phyloP scores from a whole-genome alignment of 2,888 invertebrate species.

The Sclerodermus sp. region DNA sequence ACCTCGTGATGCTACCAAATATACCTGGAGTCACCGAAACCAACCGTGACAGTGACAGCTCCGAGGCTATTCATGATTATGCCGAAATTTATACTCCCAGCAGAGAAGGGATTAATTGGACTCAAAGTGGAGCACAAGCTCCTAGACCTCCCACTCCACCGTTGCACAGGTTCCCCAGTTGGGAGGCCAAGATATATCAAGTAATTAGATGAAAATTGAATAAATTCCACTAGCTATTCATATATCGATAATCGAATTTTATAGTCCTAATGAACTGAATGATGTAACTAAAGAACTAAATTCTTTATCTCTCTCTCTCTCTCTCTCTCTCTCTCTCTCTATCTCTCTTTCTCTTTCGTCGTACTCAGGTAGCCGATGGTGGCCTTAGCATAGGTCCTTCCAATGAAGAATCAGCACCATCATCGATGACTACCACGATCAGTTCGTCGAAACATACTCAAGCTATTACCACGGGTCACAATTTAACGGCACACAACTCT shows the following conservation, averaged over 20 bases:
- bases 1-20: conserved; percentile 59
- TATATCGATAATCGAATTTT: too few relatives aligned
- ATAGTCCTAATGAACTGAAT: too few relatives aligned
- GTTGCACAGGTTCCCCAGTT: conserved; percentile 85
- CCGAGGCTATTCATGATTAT: conserved; percentile 77
- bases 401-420: conserved; percentile 50
- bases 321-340: too few relatives aligned
- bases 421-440: conserved; percentile 47
- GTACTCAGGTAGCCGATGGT: conserved; percentile 56
- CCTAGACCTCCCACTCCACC: conserved; percentile 85
- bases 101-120: conserved; percentile 66
- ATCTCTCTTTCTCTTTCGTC: too few relatives aligned
- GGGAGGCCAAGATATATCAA: conserved; percentile 97
- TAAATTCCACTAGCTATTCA: too few relatives aligned
- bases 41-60: conserved; percentile 51
- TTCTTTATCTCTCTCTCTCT: too few relatives aligned
- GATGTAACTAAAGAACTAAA: too few relatives aligned
- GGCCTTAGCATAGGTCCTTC: conserved; percentile 53
- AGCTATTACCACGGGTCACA: conserved; percentile 51
- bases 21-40: conserved; percentile 48
- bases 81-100: conserved; percentile 94
- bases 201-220: too few relatives aligned
- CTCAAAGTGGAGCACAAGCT: conserved; percentile 59
- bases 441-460: conserved; percentile 55
- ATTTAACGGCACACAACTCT: conserved; percentile 59